Evolutionary conservation across 2,113 vertebrate genomes (phyloP).

Genomic region (Hyperoodon ampullatus): DNA sequence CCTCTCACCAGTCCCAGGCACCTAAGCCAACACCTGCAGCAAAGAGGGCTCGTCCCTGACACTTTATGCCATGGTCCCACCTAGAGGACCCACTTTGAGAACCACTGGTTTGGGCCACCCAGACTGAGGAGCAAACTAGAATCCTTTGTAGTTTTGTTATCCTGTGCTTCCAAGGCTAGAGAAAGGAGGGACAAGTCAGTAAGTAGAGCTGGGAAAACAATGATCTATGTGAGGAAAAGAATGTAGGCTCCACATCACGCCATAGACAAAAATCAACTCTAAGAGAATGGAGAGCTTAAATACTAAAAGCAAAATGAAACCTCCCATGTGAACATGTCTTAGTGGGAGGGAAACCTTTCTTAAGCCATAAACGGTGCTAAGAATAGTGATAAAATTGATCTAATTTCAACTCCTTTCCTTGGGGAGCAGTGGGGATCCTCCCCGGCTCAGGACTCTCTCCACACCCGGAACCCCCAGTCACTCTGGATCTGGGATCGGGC

Average conservation of each 20-base stretch:
- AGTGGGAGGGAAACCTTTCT: not conserved
- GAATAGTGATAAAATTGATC: too few species aligned
- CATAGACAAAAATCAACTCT: not conserved
- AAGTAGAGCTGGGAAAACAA: not conserved
- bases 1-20: not conserved
- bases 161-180: not conserved
- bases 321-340: not conserved
- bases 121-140: not conserved
- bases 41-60: not conserved
- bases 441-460: not conserved
- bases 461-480: not conserved
- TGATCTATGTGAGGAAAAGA: rapidly evolving
- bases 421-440: too few species aligned
- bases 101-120: too few species aligned
- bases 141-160: too few species aligned
- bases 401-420: not conserved
- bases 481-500: not conserved
- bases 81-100: not conserved
- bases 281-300: not conserved
- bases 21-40: not conserved
- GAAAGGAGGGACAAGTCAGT: not conserved
- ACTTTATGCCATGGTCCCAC: not conserved
- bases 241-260: rapidly evolving
- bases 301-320: not conserved
- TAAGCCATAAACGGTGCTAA: not conserved